Percentiles rank a stretch among this genome's conserved stretches.
Evolutionary conservation across 2,113 vertebrate species (phyloP).

Genomic region (Phalacrocorax brasilianus): DNA sequence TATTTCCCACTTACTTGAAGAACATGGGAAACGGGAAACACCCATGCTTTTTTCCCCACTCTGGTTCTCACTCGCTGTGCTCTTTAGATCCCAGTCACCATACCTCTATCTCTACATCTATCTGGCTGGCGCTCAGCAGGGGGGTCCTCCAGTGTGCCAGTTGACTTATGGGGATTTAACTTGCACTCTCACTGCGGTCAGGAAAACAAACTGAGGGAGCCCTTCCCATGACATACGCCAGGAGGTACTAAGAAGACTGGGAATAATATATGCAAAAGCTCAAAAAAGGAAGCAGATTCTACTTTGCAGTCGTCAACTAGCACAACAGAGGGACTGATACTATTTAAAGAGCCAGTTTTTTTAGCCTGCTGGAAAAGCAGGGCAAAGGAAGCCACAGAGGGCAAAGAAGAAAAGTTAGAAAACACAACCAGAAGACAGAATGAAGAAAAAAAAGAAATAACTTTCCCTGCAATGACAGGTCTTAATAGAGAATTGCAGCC

Average conservation of each 20-base stretch:
- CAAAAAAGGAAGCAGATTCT: neutral
- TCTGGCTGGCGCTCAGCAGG: accelerated
- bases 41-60: neutral
- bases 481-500: neutral
- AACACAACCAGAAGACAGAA: neutral
- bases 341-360: neutral
- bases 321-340: neutral
- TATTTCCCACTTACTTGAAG: neutral
- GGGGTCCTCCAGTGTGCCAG: neutral
- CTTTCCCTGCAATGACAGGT: neutral
- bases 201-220: neutral
- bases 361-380: neutral
- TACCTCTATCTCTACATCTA: neutral
- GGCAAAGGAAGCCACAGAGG: neutral
- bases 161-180: neutral
- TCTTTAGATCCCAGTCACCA: neutral
- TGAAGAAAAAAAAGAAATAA: neutral
- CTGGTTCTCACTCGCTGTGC: neutral
- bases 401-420: neutral
- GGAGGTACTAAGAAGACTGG: neutral
- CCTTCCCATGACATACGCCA: neutral
- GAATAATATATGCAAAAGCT: neutral
- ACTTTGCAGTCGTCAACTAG: neutral
- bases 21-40: neutral
- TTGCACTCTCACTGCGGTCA: neutral